These are phyloP conservation scores for Cosmorhoe ocellata DNA, from an alignment of 2,888 invertebrate species.

Conservation along the genomic window DNA sequence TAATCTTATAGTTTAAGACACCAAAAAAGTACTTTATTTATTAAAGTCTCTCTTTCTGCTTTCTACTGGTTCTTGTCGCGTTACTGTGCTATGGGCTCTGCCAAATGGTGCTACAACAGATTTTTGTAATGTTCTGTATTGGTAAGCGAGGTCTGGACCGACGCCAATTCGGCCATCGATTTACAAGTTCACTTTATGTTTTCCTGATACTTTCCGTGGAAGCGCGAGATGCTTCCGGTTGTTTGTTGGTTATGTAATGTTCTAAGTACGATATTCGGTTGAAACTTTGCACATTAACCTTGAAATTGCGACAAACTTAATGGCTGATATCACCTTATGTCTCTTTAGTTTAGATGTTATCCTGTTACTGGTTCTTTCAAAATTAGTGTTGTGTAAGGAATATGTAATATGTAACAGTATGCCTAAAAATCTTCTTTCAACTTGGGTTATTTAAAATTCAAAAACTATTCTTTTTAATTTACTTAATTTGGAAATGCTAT, in stretches of 20 bases:
- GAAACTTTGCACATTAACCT: conserved; percentile 14
- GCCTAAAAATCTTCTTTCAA: too few species aligned
- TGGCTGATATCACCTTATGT: too few species aligned
- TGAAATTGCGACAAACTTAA: conserved; percentile 2
- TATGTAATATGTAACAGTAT: too few species aligned
- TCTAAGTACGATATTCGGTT: conserved; percentile 16
- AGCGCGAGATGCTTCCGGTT: conserved; percentile 51
- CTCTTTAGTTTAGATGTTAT: too few species aligned
- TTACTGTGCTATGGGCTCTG: conserved; percentile 43
- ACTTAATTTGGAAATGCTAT: too few species aligned
- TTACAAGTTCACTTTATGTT: conserved; percentile 74
- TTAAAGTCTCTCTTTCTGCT: too few species aligned
- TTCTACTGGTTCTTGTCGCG: conserved; percentile 1
- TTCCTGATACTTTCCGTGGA: conserved; percentile 63
- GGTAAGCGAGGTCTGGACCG: conserved; percentile 73
- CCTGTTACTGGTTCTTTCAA: too few species aligned
- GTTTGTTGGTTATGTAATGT: conserved; percentile 38
- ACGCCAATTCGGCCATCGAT: conserved; percentile 78
- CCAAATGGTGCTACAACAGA: conserved; percentile 79
- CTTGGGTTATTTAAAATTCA: too few species aligned
- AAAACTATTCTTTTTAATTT: too few species aligned
- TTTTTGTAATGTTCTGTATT: conserved; percentile 79
- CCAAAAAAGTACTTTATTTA: too few species aligned
- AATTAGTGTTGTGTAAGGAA: too few species aligned
- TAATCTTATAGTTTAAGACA: too few species aligned